Conservation (phyloP, 2,888 invertebrate genomes). For the Sarcophaga subvicina region DNA sequence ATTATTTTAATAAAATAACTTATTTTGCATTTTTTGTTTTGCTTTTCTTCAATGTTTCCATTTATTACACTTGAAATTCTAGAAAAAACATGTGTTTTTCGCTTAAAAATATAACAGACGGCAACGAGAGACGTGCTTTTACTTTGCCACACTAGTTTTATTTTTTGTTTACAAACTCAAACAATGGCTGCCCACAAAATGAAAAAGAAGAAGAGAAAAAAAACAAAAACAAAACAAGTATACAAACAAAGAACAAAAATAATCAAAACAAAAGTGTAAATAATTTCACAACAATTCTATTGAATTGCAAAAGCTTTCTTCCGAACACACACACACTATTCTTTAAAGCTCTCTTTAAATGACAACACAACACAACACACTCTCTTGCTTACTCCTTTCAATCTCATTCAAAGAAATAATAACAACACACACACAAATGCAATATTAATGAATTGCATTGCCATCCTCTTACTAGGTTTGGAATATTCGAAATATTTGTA, state of each 20-base stretch:
- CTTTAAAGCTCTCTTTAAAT: constrained; percentile 66
- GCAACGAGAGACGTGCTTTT: not conserved
- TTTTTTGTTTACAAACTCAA: not conserved
- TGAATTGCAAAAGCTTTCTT: constrained; percentile 62
- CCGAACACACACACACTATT: not conserved
- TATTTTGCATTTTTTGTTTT: no score
- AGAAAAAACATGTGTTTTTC: no score
- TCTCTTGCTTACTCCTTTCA: not conserved
- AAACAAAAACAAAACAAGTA: constrained; percentile 8
- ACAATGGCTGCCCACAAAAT: not conserved
- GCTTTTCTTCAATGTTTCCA: no score
- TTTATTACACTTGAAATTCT: no score
- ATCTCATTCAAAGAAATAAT: not conserved
- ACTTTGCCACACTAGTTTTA: not conserved
- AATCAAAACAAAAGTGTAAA: constrained; percentile 49
- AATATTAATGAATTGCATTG: not conserved
- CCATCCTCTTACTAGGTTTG: not conserved
- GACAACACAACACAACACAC: constrained; percentile 10
- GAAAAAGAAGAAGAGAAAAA: not conserved
- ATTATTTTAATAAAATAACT: no score
- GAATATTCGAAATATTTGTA: not conserved
- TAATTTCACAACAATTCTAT: constrained; percentile 63
- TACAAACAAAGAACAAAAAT: constrained; percentile 7
- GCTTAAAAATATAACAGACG: no score
- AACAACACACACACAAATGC: not conserved